Conservation (phyloP, 37 sponge, comb jelly and placozoan species). For the Geodia barretti region DNA sequence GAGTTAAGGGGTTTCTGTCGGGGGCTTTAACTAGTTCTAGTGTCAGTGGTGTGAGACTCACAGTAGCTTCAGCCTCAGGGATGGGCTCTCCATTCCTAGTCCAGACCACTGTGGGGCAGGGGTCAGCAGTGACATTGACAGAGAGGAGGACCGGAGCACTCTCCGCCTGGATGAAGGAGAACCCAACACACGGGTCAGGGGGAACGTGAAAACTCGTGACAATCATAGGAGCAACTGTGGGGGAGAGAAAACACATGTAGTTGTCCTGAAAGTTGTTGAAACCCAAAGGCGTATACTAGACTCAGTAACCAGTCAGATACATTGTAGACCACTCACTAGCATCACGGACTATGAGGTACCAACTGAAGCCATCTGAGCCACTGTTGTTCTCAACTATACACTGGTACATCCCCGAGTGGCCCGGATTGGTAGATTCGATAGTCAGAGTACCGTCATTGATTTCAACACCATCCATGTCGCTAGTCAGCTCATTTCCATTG, state of each 20-base stretch:
- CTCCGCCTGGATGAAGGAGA: background rate
- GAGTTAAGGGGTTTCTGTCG: conserved; percentile 18
- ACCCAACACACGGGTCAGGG: background rate
- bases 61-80: background rate
- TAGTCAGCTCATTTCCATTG: conserved; percentile 14
- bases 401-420: conserved; percentile 65
- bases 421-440: background rate
- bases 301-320: background rate
- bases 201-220: background rate
- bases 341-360: conserved; percentile 42
- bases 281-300: background rate
- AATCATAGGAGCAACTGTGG: background rate
- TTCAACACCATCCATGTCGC: background rate
- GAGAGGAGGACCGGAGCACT: background rate
- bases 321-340: too few relatives aligned
- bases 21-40: background rate
- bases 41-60: background rate
- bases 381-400: conserved; percentile 39
- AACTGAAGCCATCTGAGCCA: background rate
- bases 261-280: background rate
- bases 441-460: background rate
- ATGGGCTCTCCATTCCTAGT: background rate
- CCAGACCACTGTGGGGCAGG: conserved; percentile 32
- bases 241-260: too few relatives aligned
- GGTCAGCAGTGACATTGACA: conserved; percentile 36